phyloP scores from a whole-genome alignment of 2,113 vertebrate genomes.

The Oophaga pumilio region DNA sequence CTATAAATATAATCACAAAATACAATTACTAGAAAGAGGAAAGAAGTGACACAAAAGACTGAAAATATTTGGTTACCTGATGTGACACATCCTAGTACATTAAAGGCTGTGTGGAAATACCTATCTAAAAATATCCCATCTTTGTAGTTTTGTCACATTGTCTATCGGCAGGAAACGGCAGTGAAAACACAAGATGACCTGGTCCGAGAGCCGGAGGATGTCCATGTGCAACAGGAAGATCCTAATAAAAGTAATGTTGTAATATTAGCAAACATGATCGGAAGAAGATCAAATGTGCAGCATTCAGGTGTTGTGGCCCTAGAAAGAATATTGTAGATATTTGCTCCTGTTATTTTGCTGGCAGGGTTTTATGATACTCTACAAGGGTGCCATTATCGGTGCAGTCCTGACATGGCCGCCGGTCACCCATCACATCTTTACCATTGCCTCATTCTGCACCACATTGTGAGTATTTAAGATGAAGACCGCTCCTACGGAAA shows the following conservation, averaged over 20 bases:
- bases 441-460: too few species aligned
- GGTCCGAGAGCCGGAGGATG: not conserved
- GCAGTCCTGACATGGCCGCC: too few species aligned
- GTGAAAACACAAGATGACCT: not conserved
- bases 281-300: not conserved
- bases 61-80: constrained; percentile 13
- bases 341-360: too few species aligned
- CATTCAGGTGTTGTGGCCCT: too few species aligned
- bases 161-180: not conserved
- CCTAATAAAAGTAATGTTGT: not conserved
- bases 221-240: not conserved
- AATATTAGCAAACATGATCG: not conserved
- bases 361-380: too few species aligned
- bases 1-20: not conserved
- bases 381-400: too few species aligned
- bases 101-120: not conserved
- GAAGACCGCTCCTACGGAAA: too few species aligned
- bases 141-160: not conserved
- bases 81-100: constrained; percentile 5
- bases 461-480: too few species aligned
- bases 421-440: too few species aligned
- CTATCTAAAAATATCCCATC: not conserved
- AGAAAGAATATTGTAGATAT: too few species aligned
- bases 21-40: constrained; percentile 1
- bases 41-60: not conserved